Evolutionary conservation across 2,113 vertebrate species (phyloP).

Genomic region (Bufo bufo): DNA sequence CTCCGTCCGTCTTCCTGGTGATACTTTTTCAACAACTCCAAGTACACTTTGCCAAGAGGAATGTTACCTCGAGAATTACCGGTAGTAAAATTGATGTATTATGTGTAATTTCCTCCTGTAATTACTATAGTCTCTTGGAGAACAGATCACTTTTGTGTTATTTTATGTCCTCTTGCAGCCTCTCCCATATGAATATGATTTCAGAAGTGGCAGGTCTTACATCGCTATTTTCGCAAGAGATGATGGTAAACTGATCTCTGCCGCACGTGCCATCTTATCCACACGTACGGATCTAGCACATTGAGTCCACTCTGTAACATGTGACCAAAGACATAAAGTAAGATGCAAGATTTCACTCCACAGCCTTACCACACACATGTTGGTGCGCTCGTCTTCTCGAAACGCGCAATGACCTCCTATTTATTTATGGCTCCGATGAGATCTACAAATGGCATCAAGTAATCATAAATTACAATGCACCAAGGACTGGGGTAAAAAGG

Average conservation of each 20-base stretch:
- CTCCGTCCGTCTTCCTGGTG: constrained; percentile 3
- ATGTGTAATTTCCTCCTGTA: constrained; percentile 52
- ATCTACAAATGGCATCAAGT: constrained; percentile 36
- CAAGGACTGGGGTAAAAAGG: constrained; percentile 46
- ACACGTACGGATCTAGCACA: not conserved
- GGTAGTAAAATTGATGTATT: constrained; percentile 48
- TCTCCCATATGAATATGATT: constrained; percentile 50
- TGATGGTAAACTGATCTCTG: constrained; percentile 45
- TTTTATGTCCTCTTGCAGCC: constrained; percentile 35
- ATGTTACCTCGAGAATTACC: constrained; percentile 43
- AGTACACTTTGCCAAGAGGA: constrained; percentile 45
- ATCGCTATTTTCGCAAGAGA: constrained; percentile 30
- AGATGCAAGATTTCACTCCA: not conserved
- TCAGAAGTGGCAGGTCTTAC: constrained; percentile 39
- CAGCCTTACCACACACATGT: constrained; percentile 21
- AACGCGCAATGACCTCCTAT: constrained; percentile 38
- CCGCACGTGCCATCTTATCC: not conserved
- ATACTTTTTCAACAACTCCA: constrained; percentile 24
- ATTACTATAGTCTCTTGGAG: constrained; percentile 48
- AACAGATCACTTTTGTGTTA: constrained; percentile 38
- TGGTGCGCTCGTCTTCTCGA: not conserved
- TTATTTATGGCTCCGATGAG: constrained; percentile 45
- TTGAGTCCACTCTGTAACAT: not conserved
- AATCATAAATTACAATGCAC: constrained; percentile 37
- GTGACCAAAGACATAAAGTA: constrained; percentile 22